Base-by-base conservation (phyloP, 2,888 invertebrate species). In the Himalopsyche anomala region DNA sequence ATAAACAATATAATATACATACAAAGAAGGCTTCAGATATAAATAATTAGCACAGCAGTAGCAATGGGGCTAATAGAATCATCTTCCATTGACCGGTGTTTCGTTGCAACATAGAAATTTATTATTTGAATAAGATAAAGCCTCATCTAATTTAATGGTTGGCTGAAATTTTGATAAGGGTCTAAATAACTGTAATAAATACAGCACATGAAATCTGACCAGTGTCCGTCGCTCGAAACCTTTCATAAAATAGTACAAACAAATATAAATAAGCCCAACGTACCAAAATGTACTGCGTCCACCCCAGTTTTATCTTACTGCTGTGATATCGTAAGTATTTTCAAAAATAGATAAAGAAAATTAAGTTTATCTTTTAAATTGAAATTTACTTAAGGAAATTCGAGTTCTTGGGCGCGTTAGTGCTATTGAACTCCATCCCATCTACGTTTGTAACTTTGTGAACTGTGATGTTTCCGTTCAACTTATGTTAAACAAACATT, bases 161-260 rank as follows among this genome's bases (percentile, higher is more conserved):
- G 84, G 84, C 81, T 36, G 81, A 69, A 19, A 81, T 84, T 82
- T 83, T 83, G 85, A 85, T 79, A 87, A 87, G 87, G 85, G 82
- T 85, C 38, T 42, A 74, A 87, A 83, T 81, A 87, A 87, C 85
- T 87, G 74, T 87, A 83, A 85, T 87, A 87, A 87, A 87, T 85
- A 85, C 83, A 79, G 84, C 84, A 19, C 82, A 84, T 80, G 45
- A 80, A 80, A 69, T 69, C 69, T 28, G 69, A 36, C 79, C 45
- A 54, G 54, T 40, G 79, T 45, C 62, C 80, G 83, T 86, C 86
- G 79, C 36, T 40, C n/a, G 51, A 45, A 45, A 74, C 79, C 79
- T 17, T 69, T 74, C 28, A 15, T 80, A 84, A 40, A 84, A 79
- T 42, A 79, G 55, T 83, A 62, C 1, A 6, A 40, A 36, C 36